Base-by-base conservation (phyloP, 2,888 invertebrate species). In the Scaeva pyrastri region DNA sequence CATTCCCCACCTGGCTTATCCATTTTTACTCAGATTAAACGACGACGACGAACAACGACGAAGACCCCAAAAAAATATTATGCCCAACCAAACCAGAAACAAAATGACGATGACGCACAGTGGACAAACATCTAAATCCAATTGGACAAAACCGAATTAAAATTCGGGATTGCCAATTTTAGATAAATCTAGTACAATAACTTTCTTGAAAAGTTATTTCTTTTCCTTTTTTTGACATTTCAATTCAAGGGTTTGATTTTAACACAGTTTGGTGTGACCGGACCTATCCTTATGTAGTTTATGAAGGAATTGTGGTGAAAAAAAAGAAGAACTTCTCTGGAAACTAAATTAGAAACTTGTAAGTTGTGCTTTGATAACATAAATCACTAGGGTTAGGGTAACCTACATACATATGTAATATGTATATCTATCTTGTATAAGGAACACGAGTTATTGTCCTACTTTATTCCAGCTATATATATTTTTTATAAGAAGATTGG, bases 51-150 rank as follows among this genome's bases (percentile, higher is more conserved):
- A 77, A 19, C 82, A 70, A 74, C 85, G 80, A 60, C 45, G 77
- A 77, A 81, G 81, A 86, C 85, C 86, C 86, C 77, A 74, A 80
- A 78, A 70, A 58, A 85, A 26, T 72, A 60, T 80, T 52, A 8
- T 48, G 16, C 66, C 77, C 77, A 12, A 31, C 19, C 16, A 8
- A 11, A 21, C 6, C 39, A 39, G 12, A 21, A n/a, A n/a, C n/a
- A n/a, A n/a, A n/a, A n/a, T n/a, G n/a, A n/a, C n/a, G n/a, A 14
- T 36, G 68, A 68, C 36, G 36, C 39, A 68, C 68, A 68, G 68
- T 68, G 52, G 68, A 39, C 39, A 2, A 36, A 66, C 4, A 48
- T 19, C 14, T 66, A 4, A 31, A 48, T 48, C 21, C 16, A 45
- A 11, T 31, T 64, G 64, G 64, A 66, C 12, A 66, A 66, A 48